Base-by-base conservation (phyloP, 2,113 vertebrate species). In the Saccopteryx leptura region DNA sequence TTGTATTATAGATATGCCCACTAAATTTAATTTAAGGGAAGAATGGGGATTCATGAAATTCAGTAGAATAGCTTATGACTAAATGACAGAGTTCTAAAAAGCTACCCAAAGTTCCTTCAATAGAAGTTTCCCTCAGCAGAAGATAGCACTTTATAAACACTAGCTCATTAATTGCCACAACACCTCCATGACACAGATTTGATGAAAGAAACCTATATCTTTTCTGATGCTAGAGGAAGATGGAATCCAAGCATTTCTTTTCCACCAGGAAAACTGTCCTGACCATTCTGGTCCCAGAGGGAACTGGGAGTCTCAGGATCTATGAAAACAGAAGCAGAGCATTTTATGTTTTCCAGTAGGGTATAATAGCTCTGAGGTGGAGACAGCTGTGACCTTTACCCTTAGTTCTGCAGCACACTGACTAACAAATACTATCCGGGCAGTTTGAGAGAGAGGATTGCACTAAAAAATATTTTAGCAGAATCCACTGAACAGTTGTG, bases 1-100 rank as follows among this genome's bases (percentile, higher is more conserved):
- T 96, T 96, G 87, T 79, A 82, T 79, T 93, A 93, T 88, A 96
- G 92, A 95, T 95, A 91, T 93, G 82, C 86, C 79, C 65, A 95
- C 21, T n/a, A 85, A 95, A 94, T 80, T 89, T 91, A 96, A 96
- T 95, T 95, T 89, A 26, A 88, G 78, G 39, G 39, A 93, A 80
- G 33, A 91, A 50, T 3, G 7, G 92, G 17, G 60, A 82, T 80
- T 94, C 79, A 94, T 2, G 82, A 88, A 96, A 96, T 75, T 95
- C 54, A 90, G 80, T 86, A 90, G 83, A 88, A 82, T 15, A 83
- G 50, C 33, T 86, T 93, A 54, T 56, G n/a, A 90, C 48, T 94
- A 31, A 91, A 76, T 21, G 74, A 78, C 66, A 81, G 48, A 87
- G 82, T 89, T 91, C 28, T 82, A 65, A 24, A 94, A 68, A 82